phyloP scores from a whole-genome alignment of 2,888 invertebrate genomes.

The Neoitamus cyanurus region DNA sequence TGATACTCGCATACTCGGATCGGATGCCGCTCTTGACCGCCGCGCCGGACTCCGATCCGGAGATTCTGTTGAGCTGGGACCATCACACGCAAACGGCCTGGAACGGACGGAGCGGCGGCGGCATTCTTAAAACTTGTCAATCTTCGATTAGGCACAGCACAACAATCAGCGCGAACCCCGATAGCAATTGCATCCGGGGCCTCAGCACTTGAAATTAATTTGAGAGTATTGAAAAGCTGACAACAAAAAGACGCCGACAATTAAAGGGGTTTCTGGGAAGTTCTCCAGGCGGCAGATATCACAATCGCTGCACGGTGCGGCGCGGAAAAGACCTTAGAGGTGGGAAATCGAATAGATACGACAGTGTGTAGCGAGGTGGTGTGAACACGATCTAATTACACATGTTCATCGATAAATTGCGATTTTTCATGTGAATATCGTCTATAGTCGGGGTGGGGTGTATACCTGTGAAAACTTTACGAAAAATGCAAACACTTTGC shows the following conservation, averaged over 20 bases:
- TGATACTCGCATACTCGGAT: background rate
- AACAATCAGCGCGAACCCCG: background rate
- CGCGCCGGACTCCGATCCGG: too few species aligned
- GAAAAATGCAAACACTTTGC: too few species aligned
- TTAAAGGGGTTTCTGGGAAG: slow-evolving; percentile 15
- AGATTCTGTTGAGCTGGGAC: background rate
- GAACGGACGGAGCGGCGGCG: background rate
- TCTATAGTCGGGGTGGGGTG: background rate
- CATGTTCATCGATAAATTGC: slow-evolving; percentile 48
- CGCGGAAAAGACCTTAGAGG: background rate
- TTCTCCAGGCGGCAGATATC: background rate
- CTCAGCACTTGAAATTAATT: slow-evolving; percentile 39
- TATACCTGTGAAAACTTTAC: too few species aligned
- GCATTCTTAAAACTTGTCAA: slow-evolving; percentile 32
- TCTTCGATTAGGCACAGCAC: slow-evolving; percentile 11
- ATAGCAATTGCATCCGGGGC: slow-evolving; percentile 32
- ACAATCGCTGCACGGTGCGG: background rate
- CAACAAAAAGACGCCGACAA: slow-evolving; percentile 34
- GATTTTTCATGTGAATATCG: background rate
- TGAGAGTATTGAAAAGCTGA: slow-evolving; percentile 19
- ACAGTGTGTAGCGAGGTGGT: slow-evolving; percentile 53
- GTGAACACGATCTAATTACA: slow-evolving; percentile 66
- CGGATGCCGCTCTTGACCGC: background rate
- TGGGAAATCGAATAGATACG: slow-evolving; percentile 59
- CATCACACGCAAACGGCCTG: background rate